phyloP scores from a whole-genome alignment of 2,888 invertebrate species.

The Scaptomyza cyrtandrae region DNA sequence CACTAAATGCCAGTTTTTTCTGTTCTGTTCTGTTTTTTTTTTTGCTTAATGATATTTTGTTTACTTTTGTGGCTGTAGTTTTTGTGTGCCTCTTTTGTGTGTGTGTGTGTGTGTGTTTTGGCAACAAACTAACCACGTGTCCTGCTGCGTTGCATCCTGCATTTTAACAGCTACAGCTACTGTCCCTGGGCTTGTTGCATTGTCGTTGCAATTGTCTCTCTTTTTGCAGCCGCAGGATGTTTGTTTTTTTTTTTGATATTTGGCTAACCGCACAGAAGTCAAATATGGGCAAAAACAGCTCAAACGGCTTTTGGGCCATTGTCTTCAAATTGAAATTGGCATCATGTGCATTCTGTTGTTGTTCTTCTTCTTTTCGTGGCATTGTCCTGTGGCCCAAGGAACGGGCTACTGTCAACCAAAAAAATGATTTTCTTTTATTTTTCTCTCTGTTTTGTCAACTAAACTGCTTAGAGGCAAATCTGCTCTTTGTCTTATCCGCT shows the following conservation, averaged over 20 bases:
- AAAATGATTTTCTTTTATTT: slow-evolving; percentile 28
- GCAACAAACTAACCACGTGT: slow-evolving; percentile 50
- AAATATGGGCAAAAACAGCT: slow-evolving; percentile 58
- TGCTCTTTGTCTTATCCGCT: neutral
- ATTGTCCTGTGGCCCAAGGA: slow-evolving; percentile 31
- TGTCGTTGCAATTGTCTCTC: slow-evolving; percentile 16
- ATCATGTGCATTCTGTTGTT: slow-evolving; percentile 1
- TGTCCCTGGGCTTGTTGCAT: slow-evolving; percentile 25
- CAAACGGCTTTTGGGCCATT: slow-evolving; percentile 34
- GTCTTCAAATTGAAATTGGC: slow-evolving; percentile 1
- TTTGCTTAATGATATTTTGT: slow-evolving; percentile 57
- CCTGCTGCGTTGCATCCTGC: slow-evolving; percentile 69
- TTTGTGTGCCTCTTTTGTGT: slow-evolving; percentile 13
- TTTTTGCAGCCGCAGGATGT: slow-evolving; percentile 49
- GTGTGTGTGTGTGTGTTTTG: slow-evolving; percentile 14
- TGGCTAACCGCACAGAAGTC: slow-evolving; percentile 77
- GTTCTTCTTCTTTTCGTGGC: neutral
- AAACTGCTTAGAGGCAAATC: slow-evolving; percentile 27
- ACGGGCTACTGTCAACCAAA: slow-evolving; percentile 21
- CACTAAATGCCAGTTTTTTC: slow-evolving; percentile 24
- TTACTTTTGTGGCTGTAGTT: slow-evolving; percentile 34
- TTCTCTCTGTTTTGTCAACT: slow-evolving; percentile 42
- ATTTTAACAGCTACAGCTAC: slow-evolving; percentile 6
- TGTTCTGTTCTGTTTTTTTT: slow-evolving; percentile 40
- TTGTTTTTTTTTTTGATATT: slow-evolving; percentile 32